A percentile compares a stretch with the other conserved stretches of the same genome.
These are phyloP conservation scores for Leptopilina clavipes DNA, from an alignment of 1,140 invertebrate genomes.

Conservation along the genomic window DNA sequence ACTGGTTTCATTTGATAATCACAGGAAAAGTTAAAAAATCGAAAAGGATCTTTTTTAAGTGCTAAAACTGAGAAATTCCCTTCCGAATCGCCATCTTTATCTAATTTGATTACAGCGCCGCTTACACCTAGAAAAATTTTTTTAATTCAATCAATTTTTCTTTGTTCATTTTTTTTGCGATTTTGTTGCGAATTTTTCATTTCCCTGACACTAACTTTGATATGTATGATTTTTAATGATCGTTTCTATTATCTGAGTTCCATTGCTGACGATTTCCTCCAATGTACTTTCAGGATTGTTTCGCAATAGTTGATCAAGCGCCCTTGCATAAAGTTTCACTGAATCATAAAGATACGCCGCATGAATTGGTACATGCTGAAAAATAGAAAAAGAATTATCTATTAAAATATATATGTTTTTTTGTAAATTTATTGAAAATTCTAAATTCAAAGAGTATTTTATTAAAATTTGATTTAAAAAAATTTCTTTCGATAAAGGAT, in stretches of 20 bases:
- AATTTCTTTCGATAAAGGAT: constrained; percentile 51
- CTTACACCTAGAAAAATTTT: constrained; percentile 84
- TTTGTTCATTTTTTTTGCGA: neutral
- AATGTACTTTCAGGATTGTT: constrained; percentile 79
- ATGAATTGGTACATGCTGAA: constrained; percentile 91
- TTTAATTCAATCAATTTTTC: neutral
- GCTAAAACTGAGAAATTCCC: constrained; percentile 97
- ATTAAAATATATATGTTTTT: too few relatives aligned
- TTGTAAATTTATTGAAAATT: too few relatives aligned
- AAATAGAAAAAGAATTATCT: too few relatives aligned
- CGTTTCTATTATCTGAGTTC: constrained; percentile 85
- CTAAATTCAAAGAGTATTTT: too few relatives aligned
- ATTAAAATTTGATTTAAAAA: constrained; percentile 35
- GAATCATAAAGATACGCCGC: constrained; percentile 98
- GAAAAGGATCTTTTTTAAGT: constrained; percentile 77
- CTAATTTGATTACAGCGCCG: constrained; percentile 91
- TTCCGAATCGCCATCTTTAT: constrained; percentile 94
- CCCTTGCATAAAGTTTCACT: constrained; percentile 91
- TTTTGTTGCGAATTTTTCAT: neutral
- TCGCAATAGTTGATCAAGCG: constrained; percentile 84
- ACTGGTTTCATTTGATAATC: constrained; percentile 86
- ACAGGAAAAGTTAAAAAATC: constrained; percentile 79
- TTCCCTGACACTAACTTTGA: constrained; percentile 80
- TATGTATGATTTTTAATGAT: constrained; percentile 86
- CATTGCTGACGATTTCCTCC: constrained; percentile 84